phyloP scores from a whole-genome alignment of 2,797 vertebrate genomes.

The Gymnodraco acuticeps region DNA sequence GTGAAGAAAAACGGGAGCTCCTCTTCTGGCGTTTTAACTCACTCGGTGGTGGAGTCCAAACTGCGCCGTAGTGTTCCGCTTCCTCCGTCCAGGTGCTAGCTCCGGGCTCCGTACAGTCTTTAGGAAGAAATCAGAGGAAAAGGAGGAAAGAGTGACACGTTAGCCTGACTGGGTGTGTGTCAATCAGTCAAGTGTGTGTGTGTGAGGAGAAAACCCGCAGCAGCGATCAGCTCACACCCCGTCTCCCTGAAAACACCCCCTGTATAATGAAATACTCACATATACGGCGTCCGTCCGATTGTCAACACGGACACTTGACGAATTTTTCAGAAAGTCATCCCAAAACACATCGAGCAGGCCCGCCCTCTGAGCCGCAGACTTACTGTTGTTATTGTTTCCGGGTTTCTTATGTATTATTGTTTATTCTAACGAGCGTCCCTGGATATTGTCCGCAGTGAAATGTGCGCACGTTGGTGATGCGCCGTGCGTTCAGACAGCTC shows the following conservation, averaged over 20 bases:
- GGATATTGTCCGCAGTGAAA: slow-evolving; percentile 88
- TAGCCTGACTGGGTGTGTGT: slow-evolving; percentile 71
- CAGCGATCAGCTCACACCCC: slow-evolving; percentile 38
- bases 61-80: slow-evolving; percentile 51
- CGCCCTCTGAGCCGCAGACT: slow-evolving; percentile 37
- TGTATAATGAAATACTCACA: slow-evolving; percentile 75
- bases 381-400: slow-evolving; percentile 17
- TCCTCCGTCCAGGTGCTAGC: slow-evolving; percentile 58
- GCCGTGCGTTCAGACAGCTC: slow-evolving; percentile 95
- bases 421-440: slow-evolving; percentile 84
- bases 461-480: slow-evolving; percentile 93
- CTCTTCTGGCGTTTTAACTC: slow-evolving; percentile 57
- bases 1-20: slow-evolving; percentile 37
- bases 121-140: slow-evolving; percentile 43
- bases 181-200: slow-evolving; percentile 69
- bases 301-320: slow-evolving; percentile 81
- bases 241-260: slow-evolving; percentile 67
- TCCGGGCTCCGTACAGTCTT: slow-evolving; percentile 58
- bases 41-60: slow-evolving; percentile 63
- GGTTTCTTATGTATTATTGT: slow-evolving; percentile 57
- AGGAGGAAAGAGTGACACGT: slow-evolving; percentile 77
- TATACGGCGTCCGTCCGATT: slow-evolving; percentile 70
- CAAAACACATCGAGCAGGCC: slow-evolving; percentile 32
- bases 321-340: slow-evolving; percentile 70
- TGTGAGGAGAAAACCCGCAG: slow-evolving; percentile 40